Evolutionary conservation across 2,888 invertebrate genomes (phyloP).

Genomic region (Pasiphila rectangulata): DNA sequence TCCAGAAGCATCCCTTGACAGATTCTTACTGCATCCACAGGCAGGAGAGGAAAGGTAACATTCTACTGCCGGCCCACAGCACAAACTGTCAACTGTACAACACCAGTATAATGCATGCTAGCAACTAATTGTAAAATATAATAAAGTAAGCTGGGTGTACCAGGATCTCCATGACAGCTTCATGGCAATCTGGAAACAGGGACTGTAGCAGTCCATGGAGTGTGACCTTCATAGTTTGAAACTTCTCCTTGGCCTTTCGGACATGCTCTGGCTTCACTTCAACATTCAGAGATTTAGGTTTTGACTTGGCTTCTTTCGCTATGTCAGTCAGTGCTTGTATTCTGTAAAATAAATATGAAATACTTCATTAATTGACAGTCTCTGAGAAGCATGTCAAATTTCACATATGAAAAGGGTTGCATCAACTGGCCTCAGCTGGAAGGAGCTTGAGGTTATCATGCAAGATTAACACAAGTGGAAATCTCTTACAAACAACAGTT

Average conservation of each 20-base stretch:
- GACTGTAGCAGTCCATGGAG: slow-evolving; percentile 57
- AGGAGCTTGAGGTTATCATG: background rate
- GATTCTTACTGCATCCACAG: no score
- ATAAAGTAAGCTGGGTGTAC: slow-evolving; percentile 27
- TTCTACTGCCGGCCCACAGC: no score
- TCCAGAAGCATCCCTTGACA: no score
- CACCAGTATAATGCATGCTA: no score
- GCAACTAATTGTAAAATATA: background rate
- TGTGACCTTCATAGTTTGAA: slow-evolving; percentile 54
- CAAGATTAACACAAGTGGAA: no score
- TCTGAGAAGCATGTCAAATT: no score
- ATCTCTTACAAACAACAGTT: no score
- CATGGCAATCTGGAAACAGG: slow-evolving; percentile 51
- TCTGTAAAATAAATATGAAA: slow-evolving; percentile 40
- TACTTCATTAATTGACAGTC: background rate
- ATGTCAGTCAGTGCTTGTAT: slow-evolving; percentile 49
- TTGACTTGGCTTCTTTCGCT: slow-evolving; percentile 52
- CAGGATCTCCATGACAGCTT: slow-evolving; percentile 48
- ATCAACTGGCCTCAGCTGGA: no score
- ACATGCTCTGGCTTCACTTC: slow-evolving; percentile 51
- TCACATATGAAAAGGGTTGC: no score
- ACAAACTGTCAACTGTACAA: no score
- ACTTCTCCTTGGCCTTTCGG: slow-evolving; percentile 55
- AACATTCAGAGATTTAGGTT: slow-evolving; percentile 41
- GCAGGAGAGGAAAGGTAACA: no score